Conservation (phyloP, 1,140 invertebrate genomes). For the Lucilia cuprina region DNA sequence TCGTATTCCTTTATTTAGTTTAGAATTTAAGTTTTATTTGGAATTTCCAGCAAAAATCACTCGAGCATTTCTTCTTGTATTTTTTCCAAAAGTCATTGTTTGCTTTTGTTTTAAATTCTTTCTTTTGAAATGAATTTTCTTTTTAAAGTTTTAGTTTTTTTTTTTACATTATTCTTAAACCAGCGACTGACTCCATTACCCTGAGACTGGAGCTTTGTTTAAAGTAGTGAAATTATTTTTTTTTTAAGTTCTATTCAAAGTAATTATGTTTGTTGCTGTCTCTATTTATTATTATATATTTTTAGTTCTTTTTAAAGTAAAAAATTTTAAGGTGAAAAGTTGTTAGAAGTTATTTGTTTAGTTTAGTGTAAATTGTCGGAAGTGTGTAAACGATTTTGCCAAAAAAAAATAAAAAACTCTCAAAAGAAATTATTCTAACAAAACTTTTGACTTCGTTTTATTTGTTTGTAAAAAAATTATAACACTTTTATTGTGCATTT, state of each 20-base stretch:
- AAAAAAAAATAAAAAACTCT: conserved; percentile 4
- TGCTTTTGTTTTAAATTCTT: not conserved
- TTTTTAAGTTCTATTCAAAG: not conserved
- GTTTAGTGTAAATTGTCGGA: not conserved
- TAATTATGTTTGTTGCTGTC: not conserved
- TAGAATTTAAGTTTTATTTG: not conserved
- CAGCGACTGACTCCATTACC: too few relatives aligned
- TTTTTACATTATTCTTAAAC: not conserved
- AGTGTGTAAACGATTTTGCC: conserved; percentile 25
- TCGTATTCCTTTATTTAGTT: not conserved
- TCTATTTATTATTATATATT: not conserved
- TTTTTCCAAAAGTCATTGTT: not conserved
- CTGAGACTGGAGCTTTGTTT: not conserved
- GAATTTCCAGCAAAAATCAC: not conserved
- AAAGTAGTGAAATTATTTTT: not conserved
- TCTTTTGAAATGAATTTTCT: not conserved
- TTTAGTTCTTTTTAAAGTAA: not conserved
- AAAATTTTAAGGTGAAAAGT: conserved; percentile 25
- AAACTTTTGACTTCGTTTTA: too few relatives aligned
- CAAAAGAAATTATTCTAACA: not conserved
- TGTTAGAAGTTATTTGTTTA: conserved; percentile 21
- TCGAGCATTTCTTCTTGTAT: conserved; percentile 5
- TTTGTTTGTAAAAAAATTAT: not conserved
- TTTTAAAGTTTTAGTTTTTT: not conserved
- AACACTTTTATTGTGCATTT: conserved; percentile 10